Percentiles rank a stretch among this genome's conserved stretches.
These are phyloP conservation scores for Eupelmus urozonus DNA, from an alignment of 2,888 invertebrate genomes.

Conservation along the genomic window DNA sequence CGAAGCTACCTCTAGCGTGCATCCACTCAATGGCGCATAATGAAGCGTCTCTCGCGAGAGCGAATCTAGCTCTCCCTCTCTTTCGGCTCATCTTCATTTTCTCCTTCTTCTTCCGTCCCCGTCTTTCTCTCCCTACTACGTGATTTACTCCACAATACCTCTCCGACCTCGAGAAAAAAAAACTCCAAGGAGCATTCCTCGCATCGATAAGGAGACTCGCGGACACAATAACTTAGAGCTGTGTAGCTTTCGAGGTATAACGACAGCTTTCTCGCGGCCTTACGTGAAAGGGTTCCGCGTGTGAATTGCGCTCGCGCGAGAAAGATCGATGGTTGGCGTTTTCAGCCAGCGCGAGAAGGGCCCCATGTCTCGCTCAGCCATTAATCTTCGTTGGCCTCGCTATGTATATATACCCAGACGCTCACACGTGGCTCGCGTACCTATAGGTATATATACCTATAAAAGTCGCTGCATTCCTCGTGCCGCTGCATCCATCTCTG, in stretches of 20 bases:
- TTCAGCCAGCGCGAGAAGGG: conserved; percentile 6
- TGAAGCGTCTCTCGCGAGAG: conserved; percentile 26
- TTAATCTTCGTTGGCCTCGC: conserved; percentile 50
- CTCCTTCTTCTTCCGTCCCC: conserved; percentile 3
- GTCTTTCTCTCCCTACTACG: too few relatives aligned
- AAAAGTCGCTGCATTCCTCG: background rate
- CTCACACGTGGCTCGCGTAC: background rate
- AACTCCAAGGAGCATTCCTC: background rate
- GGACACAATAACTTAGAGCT: background rate
- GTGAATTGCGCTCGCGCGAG: conserved; percentile 18
- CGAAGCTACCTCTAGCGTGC: background rate
- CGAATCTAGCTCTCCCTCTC: background rate
- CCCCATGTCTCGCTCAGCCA: conserved; percentile 31
- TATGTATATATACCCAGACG: conserved; percentile 9
- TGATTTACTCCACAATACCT: conserved; percentile 20
- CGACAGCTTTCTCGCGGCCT: conserved; percentile 28
- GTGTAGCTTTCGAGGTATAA: background rate
- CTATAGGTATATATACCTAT: background rate
- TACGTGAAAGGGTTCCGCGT: background rate
- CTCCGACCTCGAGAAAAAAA: background rate
- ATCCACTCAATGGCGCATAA: conserved; percentile 42
- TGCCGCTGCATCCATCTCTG: background rate
- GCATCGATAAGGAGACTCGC: conserved; percentile 14
- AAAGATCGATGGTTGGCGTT: conserved; percentile 50
- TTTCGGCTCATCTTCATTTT: conserved; percentile 2